Percentiles rank a stretch among this genome's conserved stretches.
These are phyloP conservation scores for Mustelus asterias DNA, from an alignment of 2,113 vertebrate genomes.

Conservation along the genomic window DNA sequence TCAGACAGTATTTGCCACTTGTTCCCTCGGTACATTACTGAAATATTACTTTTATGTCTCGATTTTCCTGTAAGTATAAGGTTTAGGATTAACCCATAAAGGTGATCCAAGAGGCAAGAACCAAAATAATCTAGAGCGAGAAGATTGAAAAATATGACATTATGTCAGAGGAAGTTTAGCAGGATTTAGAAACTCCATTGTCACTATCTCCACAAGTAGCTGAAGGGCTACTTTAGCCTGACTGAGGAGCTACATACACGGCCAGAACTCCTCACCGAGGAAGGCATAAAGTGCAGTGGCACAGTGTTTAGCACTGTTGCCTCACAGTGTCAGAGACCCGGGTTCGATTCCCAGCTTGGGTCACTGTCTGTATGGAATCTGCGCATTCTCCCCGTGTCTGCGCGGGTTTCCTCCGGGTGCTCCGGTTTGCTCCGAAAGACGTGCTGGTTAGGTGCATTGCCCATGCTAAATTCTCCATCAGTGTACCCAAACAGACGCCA, in stretches of 20 bases:
- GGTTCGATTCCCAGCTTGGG: no score
- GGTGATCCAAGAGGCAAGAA: not conserved
- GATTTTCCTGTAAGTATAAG: not conserved
- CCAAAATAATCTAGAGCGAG: not conserved
- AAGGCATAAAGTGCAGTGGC: not conserved
- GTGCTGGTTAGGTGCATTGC: no score
- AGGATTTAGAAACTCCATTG: not conserved
- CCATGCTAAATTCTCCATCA: no score
- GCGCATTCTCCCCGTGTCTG: no score
- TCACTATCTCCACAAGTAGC: not conserved
- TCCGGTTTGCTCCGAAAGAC: no score
- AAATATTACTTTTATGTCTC: no score
- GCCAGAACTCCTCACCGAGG: not conserved
- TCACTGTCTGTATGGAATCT: no score
- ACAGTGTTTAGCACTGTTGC: no score
- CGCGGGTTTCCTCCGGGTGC: no score
- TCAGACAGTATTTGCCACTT: not conserved
- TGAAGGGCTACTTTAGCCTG: not conserved
- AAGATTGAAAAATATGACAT: not conserved
- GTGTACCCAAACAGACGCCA: no score
- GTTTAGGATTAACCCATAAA: not conserved
- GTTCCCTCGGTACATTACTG: no score
- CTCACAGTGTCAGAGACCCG: no score
- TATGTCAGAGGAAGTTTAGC: not conserved
- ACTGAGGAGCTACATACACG: not conserved